phyloP scores from a whole-genome alignment of 1,140 invertebrate genomes.

The Andricus grossulariae region DNA sequence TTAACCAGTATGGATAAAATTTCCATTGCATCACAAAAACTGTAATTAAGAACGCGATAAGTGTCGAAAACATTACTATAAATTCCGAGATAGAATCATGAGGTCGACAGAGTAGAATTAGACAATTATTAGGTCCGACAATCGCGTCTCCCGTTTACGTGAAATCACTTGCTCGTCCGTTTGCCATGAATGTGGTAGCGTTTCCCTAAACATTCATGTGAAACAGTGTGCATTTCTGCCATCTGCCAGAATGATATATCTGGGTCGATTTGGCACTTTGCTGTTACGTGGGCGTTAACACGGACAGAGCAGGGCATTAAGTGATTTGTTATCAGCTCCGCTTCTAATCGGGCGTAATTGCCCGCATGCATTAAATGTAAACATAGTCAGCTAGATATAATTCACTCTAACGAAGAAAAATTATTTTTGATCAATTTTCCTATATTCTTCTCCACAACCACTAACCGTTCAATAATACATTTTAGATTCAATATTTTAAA shows the following conservation, averaged over 20 bases:
- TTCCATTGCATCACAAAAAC: not conserved
- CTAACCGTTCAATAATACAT: not conserved
- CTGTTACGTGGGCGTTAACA: slow-evolving; percentile 29
- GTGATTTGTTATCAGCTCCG: slow-evolving; percentile 26
- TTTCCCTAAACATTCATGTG: slow-evolving; percentile 26
- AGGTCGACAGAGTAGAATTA: slow-evolving; percentile 16
- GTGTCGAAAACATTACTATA: not conserved
- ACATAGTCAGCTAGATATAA: slow-evolving; percentile 14
- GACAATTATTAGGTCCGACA: slow-evolving; percentile 28
- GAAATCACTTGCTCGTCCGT: slow-evolving; percentile 27
- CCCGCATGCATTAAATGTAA: slow-evolving; percentile 29
- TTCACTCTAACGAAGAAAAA: slow-evolving; percentile 22
- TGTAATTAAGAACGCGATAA: not conserved
- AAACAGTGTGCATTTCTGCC: slow-evolving; percentile 30
- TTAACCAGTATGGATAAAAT: too few relatives aligned
- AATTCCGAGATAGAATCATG: not conserved
- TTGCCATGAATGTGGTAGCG: slow-evolving; percentile 29
- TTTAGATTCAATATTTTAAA: too few relatives aligned
- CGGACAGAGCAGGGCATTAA: slow-evolving; percentile 17
- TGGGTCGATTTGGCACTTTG: slow-evolving; percentile 26
- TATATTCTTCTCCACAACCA: not conserved
- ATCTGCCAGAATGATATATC: slow-evolving; percentile 31
- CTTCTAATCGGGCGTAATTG: slow-evolving; percentile 27
- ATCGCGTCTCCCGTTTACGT: slow-evolving; percentile 21
- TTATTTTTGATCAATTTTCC: slow-evolving; percentile 1